These are phyloP conservation scores for Drosophila punjabiensis DNA, from an alignment of 1,140 invertebrate species.

Conservation along the genomic window DNA sequence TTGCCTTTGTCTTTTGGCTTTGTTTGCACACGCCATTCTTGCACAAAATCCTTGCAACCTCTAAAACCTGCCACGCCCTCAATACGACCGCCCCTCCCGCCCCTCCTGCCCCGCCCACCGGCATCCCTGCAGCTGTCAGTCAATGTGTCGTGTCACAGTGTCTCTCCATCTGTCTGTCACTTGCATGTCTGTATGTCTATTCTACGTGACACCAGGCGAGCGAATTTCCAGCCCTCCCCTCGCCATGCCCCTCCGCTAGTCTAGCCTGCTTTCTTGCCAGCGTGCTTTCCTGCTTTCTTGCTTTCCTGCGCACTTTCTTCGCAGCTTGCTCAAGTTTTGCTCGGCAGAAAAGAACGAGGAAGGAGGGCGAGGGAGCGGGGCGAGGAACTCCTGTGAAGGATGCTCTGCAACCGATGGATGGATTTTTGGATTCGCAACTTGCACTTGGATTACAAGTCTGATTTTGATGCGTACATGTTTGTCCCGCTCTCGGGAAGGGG, in stretches of 20 bases:
- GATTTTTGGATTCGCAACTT: constrained; percentile 84
- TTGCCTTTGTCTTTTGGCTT: constrained; percentile 79
- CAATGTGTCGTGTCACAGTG: constrained; percentile 85
- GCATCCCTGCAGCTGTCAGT: constrained; percentile 83
- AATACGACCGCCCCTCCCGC: background rate
- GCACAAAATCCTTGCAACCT: constrained; percentile 73
- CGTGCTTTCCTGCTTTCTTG: constrained; percentile 32
- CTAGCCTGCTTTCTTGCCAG: constrained; percentile 15
- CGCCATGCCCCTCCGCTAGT: background rate
- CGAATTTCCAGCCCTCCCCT: constrained; percentile 49
- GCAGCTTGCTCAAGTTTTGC: constrained; percentile 50
- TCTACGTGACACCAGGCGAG: constrained; percentile 82
- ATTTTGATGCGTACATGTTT: constrained; percentile 83
- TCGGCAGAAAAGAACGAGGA: constrained; percentile 10
- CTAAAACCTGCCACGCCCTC: constrained; percentile 48
- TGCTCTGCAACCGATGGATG: constrained; percentile 76
- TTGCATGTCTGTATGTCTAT: constrained; percentile 82
- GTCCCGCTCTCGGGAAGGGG: constrained; percentile 24
- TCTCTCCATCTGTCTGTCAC: constrained; percentile 85
- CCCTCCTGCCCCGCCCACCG: constrained; percentile 27
- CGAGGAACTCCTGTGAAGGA: constrained; percentile 39
- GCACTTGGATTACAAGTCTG: constrained; percentile 84
- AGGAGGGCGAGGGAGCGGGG: constrained; percentile 19
- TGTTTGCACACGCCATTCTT: constrained; percentile 80
- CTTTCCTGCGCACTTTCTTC: constrained; percentile 19